phyloP scores from a whole-genome alignment of 2,113 vertebrate species.

The Scomber japonicus region DNA sequence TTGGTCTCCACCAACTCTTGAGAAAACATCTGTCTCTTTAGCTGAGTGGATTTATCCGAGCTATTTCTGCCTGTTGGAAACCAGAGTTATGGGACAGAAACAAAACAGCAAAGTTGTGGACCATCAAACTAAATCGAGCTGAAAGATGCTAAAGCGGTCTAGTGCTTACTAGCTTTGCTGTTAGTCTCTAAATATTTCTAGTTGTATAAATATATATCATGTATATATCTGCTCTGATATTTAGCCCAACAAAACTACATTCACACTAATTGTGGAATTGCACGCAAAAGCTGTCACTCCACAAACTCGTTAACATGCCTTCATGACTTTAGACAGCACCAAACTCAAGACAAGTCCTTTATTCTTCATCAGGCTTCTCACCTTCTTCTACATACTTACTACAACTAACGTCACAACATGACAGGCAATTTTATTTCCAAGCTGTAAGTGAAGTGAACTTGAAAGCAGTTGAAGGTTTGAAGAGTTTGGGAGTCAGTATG shows the following conservation, averaged over 20 bases:
- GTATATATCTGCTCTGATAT: not conserved
- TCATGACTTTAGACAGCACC: not conserved
- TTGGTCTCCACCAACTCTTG: not conserved
- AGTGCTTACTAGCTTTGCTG: not conserved
- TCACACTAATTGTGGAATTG: not conserved
- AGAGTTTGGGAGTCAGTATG: constrained; percentile 40
- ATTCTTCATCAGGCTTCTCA: not conserved
- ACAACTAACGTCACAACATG: not conserved
- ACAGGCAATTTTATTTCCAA: not conserved
- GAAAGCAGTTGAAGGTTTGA: not conserved
- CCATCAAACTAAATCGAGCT: not conserved
- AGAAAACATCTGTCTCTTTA: no score
- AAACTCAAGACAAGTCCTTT: not conserved
- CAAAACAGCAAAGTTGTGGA: no score
- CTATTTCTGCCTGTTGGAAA: not conserved
- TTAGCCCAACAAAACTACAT: not conserved
- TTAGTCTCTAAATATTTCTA: not conserved
- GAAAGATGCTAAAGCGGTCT: not conserved
- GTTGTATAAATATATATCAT: not conserved
- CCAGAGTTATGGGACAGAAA: no score
- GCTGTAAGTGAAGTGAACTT: not conserved
- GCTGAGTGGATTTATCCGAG: no score
- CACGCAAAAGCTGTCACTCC: not conserved
- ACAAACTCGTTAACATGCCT: not conserved
- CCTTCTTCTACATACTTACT: not conserved